Evolutionary conservation across 2,797 vertebrate species (phyloP).

Genomic region (Crenichthys baileyi): DNA sequence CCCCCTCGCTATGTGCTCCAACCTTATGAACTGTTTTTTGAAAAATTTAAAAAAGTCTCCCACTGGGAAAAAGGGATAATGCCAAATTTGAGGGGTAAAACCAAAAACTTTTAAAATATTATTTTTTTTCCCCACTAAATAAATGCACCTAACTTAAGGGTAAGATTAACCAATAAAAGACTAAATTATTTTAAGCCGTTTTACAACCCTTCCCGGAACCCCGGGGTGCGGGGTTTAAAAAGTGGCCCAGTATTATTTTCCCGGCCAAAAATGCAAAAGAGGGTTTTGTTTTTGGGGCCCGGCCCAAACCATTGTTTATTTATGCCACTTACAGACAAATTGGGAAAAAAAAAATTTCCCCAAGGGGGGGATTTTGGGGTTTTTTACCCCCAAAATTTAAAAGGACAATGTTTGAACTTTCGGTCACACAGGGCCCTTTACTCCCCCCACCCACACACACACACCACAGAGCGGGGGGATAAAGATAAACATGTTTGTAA

Average conservation of each 20-base stretch:
- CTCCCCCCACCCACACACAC: conserved; percentile 57
- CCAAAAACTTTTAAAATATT: neutral
- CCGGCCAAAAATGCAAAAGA: neutral
- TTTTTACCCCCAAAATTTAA: too few species aligned
- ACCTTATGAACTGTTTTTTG: too few species aligned
- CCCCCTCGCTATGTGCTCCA: too few species aligned
- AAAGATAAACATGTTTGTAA: conserved; percentile 84
- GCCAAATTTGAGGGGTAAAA: too few species aligned
- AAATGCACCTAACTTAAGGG: neutral
- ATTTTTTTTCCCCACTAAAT: neutral
- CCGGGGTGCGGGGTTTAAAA: too few species aligned
- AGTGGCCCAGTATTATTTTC: neutral
- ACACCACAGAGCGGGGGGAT: conserved; percentile 66
- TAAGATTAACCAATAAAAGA: neutral
- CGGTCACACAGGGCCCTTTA: conserved; percentile 60
- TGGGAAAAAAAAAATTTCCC: conserved; percentile 51
- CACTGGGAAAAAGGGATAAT: too few species aligned
- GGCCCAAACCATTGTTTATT: conserved; percentile 60
- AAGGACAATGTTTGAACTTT: conserved; percentile 81
- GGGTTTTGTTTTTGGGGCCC: conserved; percentile 6
- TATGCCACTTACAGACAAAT: conserved; percentile 66
- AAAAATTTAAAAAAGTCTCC: too few species aligned
- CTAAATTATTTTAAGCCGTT: neutral
- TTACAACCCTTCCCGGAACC: too few species aligned
- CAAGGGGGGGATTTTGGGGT: too few species aligned